A percentile compares a stretch with the other conserved stretches of the same genome.
phyloP scores from a whole-genome alignment of 2,797 vertebrate species.

The Sebastes baramenuke region DNA sequence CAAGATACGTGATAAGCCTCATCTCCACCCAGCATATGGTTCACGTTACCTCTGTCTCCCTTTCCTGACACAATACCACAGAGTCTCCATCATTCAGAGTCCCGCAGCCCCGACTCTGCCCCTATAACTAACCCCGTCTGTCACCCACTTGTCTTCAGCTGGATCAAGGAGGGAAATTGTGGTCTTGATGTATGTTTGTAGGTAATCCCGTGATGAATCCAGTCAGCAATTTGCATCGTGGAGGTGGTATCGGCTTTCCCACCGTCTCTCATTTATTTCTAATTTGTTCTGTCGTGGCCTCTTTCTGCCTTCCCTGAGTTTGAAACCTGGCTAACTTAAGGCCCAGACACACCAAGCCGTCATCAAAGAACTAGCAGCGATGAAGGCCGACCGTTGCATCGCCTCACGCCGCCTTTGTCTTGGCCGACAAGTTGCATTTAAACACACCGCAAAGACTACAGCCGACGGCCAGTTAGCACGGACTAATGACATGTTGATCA shows the following conservation, averaged over 20 bases:
- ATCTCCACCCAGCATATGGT: conserved; percentile 71
- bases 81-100: conserved; percentile 59
- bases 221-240: conserved; percentile 34
- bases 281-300: neutral
- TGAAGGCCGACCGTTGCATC: no score
- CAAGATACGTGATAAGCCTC: conserved; percentile 64
- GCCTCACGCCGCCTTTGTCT: no score
- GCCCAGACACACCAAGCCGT: no score
- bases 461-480: no score
- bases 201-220: conserved; percentile 59
- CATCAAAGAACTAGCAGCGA: no score
- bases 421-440: no score
- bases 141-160: conserved; percentile 69
- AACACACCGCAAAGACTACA: no score
- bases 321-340: conserved; percentile 21
- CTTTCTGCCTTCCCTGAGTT: conserved; percentile 14
- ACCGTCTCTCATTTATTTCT: conserved; percentile 2
- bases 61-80: conserved; percentile 58
- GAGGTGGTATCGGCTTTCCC: conserved; percentile 37
- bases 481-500: conserved; percentile 48
- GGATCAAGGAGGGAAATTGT: conserved; percentile 51
- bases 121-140: conserved; percentile 64
- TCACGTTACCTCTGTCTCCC: conserved; percentile 63
- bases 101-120: conserved; percentile 37
- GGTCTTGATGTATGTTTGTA: conserved; percentile 59